A percentile compares a stretch with the other conserved stretches of the same genome.
Evolutionary conservation across 2,113 vertebrate species (phyloP).

Genomic region (Gasterosteus nipponicus): DNA sequence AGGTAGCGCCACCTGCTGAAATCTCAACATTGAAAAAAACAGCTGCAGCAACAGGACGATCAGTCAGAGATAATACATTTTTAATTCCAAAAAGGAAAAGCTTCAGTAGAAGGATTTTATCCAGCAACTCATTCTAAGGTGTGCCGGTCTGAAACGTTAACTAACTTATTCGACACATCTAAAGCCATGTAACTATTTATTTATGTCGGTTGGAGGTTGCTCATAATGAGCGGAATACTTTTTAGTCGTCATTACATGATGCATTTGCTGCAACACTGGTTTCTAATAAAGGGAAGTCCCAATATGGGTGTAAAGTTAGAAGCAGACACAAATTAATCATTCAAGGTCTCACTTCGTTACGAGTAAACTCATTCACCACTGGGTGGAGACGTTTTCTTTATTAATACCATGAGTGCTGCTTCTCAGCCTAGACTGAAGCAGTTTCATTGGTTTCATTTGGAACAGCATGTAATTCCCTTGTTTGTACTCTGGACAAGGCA

Average conservation of each 20-base stretch:
- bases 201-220: not conserved
- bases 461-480: not conserved
- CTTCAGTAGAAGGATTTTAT: not conserved
- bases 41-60: not conserved
- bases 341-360: not conserved
- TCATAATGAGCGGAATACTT: not conserved
- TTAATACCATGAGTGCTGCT: not conserved
- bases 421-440: not conserved
- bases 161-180: not conserved
- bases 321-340: not conserved
- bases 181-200: not conserved
- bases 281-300: not conserved
- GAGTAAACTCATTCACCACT: not conserved
- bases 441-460: not conserved
- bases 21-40: no score
- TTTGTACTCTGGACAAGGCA: not conserved
- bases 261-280: not conserved
- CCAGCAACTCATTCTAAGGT: not conserved
- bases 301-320: not conserved
- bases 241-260: not conserved
- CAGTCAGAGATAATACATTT: not conserved
- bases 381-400: not conserved
- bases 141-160: not conserved
- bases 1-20: slow-evolving; percentile 44
- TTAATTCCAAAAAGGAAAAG: not conserved